Base-by-base conservation (phyloP, 2,113 vertebrate species). In the Neodontobutis hainanensis region DNA sequence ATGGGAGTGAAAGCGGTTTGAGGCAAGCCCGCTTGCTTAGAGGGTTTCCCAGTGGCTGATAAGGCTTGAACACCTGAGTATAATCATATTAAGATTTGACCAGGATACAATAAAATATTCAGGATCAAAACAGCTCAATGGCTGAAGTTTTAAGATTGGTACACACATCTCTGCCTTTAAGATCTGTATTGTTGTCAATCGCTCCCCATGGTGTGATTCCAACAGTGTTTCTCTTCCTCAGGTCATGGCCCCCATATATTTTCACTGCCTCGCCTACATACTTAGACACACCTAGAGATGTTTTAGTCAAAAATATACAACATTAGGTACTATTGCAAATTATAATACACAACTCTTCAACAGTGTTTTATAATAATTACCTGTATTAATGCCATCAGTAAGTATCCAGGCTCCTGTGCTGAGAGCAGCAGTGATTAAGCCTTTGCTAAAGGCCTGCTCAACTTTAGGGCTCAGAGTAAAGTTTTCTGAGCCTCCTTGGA, bases 371-470 rank as follows among this genome's bases (percentile, higher is more conserved):
- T 7, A 38, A 44, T 32, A 65, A 73, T 40, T 88, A 97, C 97
- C 97, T 0, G 92, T 93, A 73, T 97, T 96, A 70, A 97, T 94
- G 83, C 97, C 97, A 80, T 98, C 96, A 0, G 97, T 97, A 76
- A 99, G 83, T 75, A 99, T 97, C 97, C 97, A 99, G 0, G 96
- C 97, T 64, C 94, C 96, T 1, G 97, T 96, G 60, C 94, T 98
- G 85, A 95, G 92, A 1, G 97, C 96, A 73, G 96, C 95, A 67
- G 91, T 95, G 68, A 98, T 89, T 82, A 99, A 89, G 12, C 96
- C 96, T 86, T 94, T 95, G 81, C 94, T 94, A 80, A 99, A 96
- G 74, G 95, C 84, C 74, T 95, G 92, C 46, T 94, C 92, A 40
- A 98, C 82, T 65, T 95, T 97, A 5, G 92, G 87, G 5, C 95